Percentiles rank a stretch among this genome's conserved stretches.
phyloP scores from a whole-genome alignment of 2,797 vertebrate genomes.

The Clarias pachynema region DNA sequence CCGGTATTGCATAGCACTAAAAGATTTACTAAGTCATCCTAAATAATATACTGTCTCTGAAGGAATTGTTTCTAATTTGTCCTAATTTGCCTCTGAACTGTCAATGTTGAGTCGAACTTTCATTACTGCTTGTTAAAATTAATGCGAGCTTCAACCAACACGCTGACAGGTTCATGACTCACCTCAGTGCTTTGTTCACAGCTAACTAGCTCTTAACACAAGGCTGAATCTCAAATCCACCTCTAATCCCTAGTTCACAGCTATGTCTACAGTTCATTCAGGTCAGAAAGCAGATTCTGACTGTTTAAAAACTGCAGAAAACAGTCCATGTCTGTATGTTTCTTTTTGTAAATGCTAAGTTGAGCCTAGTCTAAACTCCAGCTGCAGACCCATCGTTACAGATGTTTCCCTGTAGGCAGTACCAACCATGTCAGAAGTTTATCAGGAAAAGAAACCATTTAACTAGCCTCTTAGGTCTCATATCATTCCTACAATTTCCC shows the following conservation, averaged over 20 bases:
- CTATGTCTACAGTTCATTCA: slow-evolving; percentile 34
- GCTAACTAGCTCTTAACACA: too few relatives aligned
- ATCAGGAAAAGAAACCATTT: slow-evolving; percentile 16
- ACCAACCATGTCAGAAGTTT: neutral
- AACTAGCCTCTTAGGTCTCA: neutral
- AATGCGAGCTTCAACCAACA: too few relatives aligned
- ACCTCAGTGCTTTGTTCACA: too few relatives aligned
- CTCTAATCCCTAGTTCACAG: neutral
- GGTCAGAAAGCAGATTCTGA: slow-evolving; percentile 44
- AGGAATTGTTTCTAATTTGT: too few relatives aligned
- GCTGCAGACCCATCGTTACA: slow-evolving; percentile 30
- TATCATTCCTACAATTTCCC: neutral
- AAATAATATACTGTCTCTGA: too few relatives aligned
- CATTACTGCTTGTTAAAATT: too few relatives aligned
- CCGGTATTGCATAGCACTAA: too few relatives aligned
- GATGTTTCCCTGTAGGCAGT: slow-evolving; percentile 25
- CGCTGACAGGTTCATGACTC: too few relatives aligned
- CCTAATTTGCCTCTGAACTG: too few relatives aligned
- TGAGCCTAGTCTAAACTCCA: slow-evolving; percentile 53
- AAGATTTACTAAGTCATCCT: too few relatives aligned
- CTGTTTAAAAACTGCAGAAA: slow-evolving; percentile 39
- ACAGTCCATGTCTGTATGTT: slow-evolving; percentile 46
- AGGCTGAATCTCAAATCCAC: too few relatives aligned
- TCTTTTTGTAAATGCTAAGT: slow-evolving; percentile 41
- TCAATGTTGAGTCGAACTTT: too few relatives aligned